phyloP scores from a whole-genome alignment of 2,797 vertebrate genomes.

The Australoheros facetus region DNA sequence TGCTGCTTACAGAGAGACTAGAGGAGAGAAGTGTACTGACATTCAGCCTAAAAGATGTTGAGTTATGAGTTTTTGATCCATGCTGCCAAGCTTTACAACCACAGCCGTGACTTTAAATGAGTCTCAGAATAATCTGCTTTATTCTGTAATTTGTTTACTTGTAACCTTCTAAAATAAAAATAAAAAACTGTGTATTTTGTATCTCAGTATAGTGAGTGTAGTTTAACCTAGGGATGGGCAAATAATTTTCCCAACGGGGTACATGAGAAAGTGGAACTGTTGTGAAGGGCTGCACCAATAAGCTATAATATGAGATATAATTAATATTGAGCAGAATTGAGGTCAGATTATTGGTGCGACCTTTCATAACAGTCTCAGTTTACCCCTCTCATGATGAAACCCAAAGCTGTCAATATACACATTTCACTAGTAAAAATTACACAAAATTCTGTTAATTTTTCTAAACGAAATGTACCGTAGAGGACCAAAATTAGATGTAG shows the following conservation, averaged over 20 bases:
- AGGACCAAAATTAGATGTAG: rapidly evolving
- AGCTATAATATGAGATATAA: no score
- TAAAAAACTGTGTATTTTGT: background rate
- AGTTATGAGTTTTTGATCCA: background rate
- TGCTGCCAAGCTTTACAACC: background rate
- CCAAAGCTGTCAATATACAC: no score
- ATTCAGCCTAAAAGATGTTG: background rate
- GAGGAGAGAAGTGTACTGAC: background rate
- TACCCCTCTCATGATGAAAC: no score
- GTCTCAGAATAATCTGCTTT: background rate
- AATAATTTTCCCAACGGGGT: no score
- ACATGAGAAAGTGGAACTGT: no score
- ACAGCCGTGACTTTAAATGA: background rate
- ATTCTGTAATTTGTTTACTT: background rate
- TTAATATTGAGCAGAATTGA: background rate
- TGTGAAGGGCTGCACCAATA: no score
- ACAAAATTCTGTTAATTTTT: background rate
- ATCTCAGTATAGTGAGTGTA: no score
- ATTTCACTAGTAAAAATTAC: background rate
- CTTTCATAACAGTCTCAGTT: rapidly evolving
- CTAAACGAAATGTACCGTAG: background rate
- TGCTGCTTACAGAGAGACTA: background rate
- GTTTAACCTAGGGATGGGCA: no score
- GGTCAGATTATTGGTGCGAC: background rate
- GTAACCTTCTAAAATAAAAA: background rate